Base-by-base conservation (phyloP, 2,888 invertebrate genomes). In the Sicus ferrugineus region DNA sequence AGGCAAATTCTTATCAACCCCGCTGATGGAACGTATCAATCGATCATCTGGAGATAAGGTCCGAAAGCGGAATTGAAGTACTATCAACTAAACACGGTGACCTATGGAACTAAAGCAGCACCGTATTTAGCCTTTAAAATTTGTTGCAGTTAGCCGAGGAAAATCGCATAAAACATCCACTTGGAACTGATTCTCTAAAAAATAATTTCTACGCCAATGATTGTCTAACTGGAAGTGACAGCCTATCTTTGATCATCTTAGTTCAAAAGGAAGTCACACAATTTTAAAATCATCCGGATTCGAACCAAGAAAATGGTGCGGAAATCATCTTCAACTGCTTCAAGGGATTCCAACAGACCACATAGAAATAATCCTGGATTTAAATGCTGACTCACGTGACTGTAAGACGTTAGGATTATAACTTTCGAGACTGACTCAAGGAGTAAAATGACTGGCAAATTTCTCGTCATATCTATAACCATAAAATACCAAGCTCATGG, bases 31-130 rank as follows among this genome's bases (percentile, higher is more conserved):
- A 38, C 7, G 38, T 38, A 38, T 38, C 11, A 38, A 11, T 38
- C 19, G 23, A 56, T 56, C 19, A 56, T 56, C 11, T 56, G 56
- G 56, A 56, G 56, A 30, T 9, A 16, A 56, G 19, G 26, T 26
- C 19, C 56, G 5, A 23, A 9, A 9, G 30, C 11, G 56, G 9
- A 6, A 6, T n/a, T 56, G 14, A 56, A 56, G 7, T 9, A 38
- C 11, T 11, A 38, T 38, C 38, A 38, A 11, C 38, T 38, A 11
- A 38, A 11, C 11, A 38, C 7, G 11, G 11, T 38, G 6, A 9
- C 11, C 38, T 9, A 38, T 9, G 38, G 38, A 9, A 38, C 38
- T 11, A 38, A 11, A 38, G 38, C 38, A 9, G 38, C 38, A 9
- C 38, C 11, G 6, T 6, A 38, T 38, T 38, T 38, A 38, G 38